Evolutionary conservation across 2,797 vertebrate species (phyloP).

Genomic region (Mastacembelus armatus): DNA sequence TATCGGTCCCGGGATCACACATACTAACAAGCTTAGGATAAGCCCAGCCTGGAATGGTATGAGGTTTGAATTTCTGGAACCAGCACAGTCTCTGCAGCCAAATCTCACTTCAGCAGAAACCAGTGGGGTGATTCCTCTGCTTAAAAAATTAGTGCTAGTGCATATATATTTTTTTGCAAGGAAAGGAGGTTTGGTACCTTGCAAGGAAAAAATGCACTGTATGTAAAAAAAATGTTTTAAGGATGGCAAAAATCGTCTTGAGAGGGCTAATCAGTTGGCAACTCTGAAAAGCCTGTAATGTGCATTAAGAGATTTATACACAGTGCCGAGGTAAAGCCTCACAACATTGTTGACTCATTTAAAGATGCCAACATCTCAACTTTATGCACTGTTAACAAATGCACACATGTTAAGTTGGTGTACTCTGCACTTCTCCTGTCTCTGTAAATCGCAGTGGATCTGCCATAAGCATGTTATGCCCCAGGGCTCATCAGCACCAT

Average conservation of each 20-base stretch:
- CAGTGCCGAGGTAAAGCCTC: constrained; percentile 71
- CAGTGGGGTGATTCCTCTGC: constrained; percentile 81
- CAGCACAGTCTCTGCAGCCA: constrained; percentile 93
- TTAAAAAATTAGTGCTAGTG: constrained; percentile 87
- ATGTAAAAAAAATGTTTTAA: constrained; percentile 69
- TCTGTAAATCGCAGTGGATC: constrained; percentile 73
- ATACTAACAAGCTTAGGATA: constrained; percentile 99
- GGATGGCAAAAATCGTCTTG: constrained; percentile 74
- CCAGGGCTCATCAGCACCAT: constrained; percentile 73
- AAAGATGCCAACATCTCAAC: constrained; percentile 79
- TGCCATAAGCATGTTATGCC: constrained; percentile 80
- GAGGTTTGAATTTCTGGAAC: constrained; percentile 99
- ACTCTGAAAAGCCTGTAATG: constrained; percentile 77
- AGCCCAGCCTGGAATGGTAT: constrained; percentile 97
- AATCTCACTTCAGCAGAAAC: constrained; percentile 99
- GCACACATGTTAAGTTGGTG: constrained; percentile 74
- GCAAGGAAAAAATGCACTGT: constrained; percentile 73
- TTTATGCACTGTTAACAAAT: constrained; percentile 79
- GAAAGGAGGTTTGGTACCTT: constrained; percentile 81
- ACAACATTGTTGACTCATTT: constrained; percentile 82
- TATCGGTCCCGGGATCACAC: constrained; percentile 96
- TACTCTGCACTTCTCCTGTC: constrained; percentile 78
- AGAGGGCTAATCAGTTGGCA: constrained; percentile 80
- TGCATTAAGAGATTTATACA: constrained; percentile 81
- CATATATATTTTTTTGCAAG: constrained; percentile 86